Base-by-base conservation (phyloP, 1,140 invertebrate species). In the Ephestia elutella region DNA sequence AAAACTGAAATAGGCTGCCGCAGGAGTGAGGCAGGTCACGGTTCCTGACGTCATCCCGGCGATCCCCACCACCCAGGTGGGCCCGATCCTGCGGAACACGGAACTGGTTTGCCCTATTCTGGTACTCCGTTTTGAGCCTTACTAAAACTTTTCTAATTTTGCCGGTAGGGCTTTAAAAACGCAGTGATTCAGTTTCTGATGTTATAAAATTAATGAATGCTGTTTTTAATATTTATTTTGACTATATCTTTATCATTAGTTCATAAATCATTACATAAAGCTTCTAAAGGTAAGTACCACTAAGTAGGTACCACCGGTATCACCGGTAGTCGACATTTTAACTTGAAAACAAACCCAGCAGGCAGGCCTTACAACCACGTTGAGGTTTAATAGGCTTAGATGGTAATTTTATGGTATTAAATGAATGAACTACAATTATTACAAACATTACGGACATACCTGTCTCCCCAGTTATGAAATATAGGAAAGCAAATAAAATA, bases 21-120 rank as follows among this genome's bases (percentile, higher is more conserved):
- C 88, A 19, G 92, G 93, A 65, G 90, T 92, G 49, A 92, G 72
- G 65, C 92, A 89, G 73, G 92, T 93, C 73, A 95, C 77, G 44
- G 94, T 60, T 9, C 93, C 92, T 0, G 92, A 91, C 25, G 91
- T 75, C 17, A 93, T 70, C 17, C 92, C 91, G 4, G 93, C 91
- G 20, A 90, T 86, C 28, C 92, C 92, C 18, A 96, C 92, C 15
- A 94, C 92, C 80, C 90, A 84, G 9, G 78, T 87, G 2, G 90
- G 88, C 4, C 90, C 90, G 50, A 89, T 78, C 59, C 83, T 87
- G 28, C 21, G 50, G 7, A 17, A 50, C 49, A 20, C 11, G 20
- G 3, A 21, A 53, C 20, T n/a, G 20, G 50, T 53, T 53, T 53
- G 5, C 18, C 8, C 13, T 25, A 21, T 53, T 53, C 7, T 21